A percentile compares a stretch with the other conserved stretches of the same genome.
phyloP scores from a whole-genome alignment of 2,888 invertebrate species.

The Aspidiotus destructor region DNA sequence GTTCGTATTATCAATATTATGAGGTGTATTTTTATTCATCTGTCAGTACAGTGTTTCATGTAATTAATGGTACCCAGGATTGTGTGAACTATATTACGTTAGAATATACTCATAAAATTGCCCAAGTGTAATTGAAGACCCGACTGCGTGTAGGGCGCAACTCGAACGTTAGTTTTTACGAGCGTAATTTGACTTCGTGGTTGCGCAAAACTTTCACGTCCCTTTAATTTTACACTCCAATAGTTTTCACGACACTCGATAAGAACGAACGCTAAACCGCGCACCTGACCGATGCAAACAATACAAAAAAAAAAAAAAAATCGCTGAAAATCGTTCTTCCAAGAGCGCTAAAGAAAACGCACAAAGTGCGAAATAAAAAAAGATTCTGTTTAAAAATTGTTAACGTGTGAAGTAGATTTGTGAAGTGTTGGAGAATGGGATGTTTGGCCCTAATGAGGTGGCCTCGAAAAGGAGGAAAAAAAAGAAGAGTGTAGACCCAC shows the following conservation, averaged over 20 bases:
- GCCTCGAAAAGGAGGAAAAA: too few relatives aligned
- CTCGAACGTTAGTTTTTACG: too few relatives aligned
- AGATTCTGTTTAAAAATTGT: neutral
- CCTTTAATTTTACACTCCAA: constrained; percentile 22
- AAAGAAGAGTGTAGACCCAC: neutral
- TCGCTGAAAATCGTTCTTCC: neutral
- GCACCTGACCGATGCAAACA: neutral
- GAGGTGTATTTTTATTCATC: too few relatives aligned
- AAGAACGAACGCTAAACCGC: neutral
- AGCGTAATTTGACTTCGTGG: neutral
- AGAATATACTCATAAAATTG: too few relatives aligned
- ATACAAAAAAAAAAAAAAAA: neutral
- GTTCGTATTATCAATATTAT: too few relatives aligned
- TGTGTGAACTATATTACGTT: too few relatives aligned
- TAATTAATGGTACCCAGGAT: too few relatives aligned
- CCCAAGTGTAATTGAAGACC: too few relatives aligned
- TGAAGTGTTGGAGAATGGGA: constrained; percentile 10
- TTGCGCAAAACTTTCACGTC: constrained; percentile 1
- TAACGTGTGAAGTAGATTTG: constrained; percentile 14
- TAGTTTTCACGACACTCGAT: neutral
- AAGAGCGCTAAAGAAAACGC: constrained; percentile 6
- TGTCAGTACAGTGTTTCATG: too few relatives aligned
- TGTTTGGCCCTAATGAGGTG: constrained; percentile 9
- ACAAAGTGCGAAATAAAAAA: constrained; percentile 9
- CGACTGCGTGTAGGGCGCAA: too few relatives aligned